Evolutionary conservation across 2,888 invertebrate species (phyloP).

Genomic region (Rhagophthalmus giganteus): DNA sequence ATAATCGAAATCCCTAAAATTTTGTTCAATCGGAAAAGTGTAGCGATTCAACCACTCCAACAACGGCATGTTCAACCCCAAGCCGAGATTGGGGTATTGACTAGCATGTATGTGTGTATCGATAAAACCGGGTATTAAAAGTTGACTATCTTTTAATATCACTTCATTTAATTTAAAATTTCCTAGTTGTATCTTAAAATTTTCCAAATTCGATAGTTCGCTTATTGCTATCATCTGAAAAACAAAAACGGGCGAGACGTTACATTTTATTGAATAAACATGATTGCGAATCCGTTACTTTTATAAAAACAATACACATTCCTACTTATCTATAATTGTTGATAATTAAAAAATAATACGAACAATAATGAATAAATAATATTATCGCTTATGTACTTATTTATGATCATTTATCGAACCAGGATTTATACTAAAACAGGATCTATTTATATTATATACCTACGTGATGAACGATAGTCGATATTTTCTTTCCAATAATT

Average conservation of each 20-base stretch:
- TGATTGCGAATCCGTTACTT: no score
- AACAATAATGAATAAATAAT: no score
- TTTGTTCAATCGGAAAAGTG: constrained; percentile 81
- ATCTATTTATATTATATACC: no score
- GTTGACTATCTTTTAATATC: constrained; percentile 58
- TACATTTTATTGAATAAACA: no score
- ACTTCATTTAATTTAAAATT: constrained; percentile 24
- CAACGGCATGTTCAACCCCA: constrained; percentile 78
- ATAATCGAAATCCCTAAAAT: constrained; percentile 69
- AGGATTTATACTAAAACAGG: no score
- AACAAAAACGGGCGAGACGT: no score
- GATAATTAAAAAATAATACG: no score
- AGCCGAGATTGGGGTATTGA: constrained; percentile 83
- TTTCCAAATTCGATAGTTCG: constrained; percentile 43
- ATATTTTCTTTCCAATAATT: no score
- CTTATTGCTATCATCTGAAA: constrained; percentile 31
- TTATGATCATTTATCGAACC: no score
- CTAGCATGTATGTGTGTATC: constrained; percentile 91
- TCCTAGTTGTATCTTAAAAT: constrained; percentile 30
- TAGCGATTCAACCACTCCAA: constrained; percentile 84
- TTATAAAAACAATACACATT: not conserved
- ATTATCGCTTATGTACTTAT: no score
- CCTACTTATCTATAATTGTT: no score
- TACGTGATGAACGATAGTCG: no score
- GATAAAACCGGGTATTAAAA: constrained; percentile 84